Base-by-base conservation (phyloP, 2,888 invertebrate genomes). In the Melanchra persicariae region DNA sequence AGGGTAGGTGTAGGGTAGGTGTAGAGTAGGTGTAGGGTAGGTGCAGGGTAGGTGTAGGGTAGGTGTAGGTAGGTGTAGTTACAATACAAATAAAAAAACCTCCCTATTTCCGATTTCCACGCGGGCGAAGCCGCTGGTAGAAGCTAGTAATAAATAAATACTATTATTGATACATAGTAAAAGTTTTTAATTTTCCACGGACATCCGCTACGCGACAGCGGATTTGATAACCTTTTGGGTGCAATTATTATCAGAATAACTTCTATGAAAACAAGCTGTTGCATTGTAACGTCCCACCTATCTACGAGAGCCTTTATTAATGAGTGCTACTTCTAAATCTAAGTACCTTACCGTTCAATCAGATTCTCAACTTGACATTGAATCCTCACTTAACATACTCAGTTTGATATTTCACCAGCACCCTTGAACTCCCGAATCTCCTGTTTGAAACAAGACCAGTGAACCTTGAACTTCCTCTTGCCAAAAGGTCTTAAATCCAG, bases 401-500 rank as follows among this genome's bases (percentile, higher is more conserved):
- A 19, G 45, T 74, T 24, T 30, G 1, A 54, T 12, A 59, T 26
- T 17, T 57, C 15, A 73, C 19, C 6, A 15, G 19, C 5, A 19
- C 45, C 40, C 54, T 64, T 64, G 19, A 66, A 66, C 51, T 67
- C n/a, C 10, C 12, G 57, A 61, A 37, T 15, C 47, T n/a, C 7
- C 19, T 24, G 19, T 34, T 26, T 43, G 1, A 59, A 63, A 62
- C 62, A 49, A 61, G 15, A 54, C 10, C 7, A 30, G 37, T 22
- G n/a, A 55, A 54, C 73, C 70, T 73, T 81, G 83, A 83, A 74
- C 75, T 60, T 40, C 52, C 12, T 45, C 61, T 63, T 54, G 70
- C 30, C 26, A 3, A 52, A 60, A 62, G 10, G 17, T 19, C 26
- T 45, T n/a, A 67, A 74, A 74, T 57, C 54, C 34, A 19, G 26